Evolutionary conservation across 1,140 invertebrate species (phyloP), one percentile per base, ranked within the genome.

Genomic region (Drosophila azteca): DNA sequence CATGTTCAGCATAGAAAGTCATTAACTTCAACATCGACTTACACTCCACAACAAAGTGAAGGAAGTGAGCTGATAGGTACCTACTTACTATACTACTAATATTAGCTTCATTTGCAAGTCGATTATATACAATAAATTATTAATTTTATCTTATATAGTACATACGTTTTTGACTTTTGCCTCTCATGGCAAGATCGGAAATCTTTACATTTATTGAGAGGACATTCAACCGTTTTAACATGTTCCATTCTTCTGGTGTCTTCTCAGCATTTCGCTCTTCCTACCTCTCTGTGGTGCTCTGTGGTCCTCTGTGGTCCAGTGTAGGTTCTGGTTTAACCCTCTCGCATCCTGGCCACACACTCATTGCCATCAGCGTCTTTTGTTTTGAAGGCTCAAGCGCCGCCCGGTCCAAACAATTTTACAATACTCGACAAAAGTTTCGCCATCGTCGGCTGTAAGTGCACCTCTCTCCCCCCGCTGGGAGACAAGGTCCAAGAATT

Each of bases 351-450:
- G 55, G 59, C 69, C 55, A 66, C 69, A 79, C 39, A 60, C 57
- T 45, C 60, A 54, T 52, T 53, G 64, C 57, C 83, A 78, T 79
- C 82, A 78, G 78, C 66, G 73, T 82, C 83, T 82, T 87, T 87
- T 87, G 78, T 82, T 79, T 87, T 87, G 82, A 82, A 63, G 78
- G 24, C 43, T 45, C 73, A 80, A 79, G 77, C 77, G 77, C 77
- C 77, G 77, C 71, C 51, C 52, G 43, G 65, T 69, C 77, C 78
- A 75, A 87, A 81, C 82, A 81, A 87, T 81, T 88, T 82, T 78
- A 78, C 83, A 88, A 85, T 82, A 85, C 82, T 87, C 82, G 82
- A 87, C 81, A 84, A 87, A 85, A 85, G 63, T 79, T 77, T 69
- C 57, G 65, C 70, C 69, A 67, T 68, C 57, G 62, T 59, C 57